These are phyloP conservation scores for Dendrocopos noguchii DNA, from an alignment of 2,113 vertebrate genomes.

Conservation along the genomic window DNA sequence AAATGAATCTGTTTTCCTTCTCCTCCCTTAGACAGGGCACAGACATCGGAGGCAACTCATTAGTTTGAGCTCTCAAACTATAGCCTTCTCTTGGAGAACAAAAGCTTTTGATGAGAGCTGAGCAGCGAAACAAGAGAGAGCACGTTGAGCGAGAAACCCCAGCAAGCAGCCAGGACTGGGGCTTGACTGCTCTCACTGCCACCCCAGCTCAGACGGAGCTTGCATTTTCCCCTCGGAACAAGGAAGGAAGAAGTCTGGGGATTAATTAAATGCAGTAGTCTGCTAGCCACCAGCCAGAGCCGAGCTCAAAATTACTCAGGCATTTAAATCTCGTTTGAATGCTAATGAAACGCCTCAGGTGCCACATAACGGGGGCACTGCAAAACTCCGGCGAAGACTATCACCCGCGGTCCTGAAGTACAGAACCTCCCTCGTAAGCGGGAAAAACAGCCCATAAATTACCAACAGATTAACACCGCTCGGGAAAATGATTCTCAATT, in stretches of 20 bases:
- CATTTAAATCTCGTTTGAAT: conserved; percentile 23
- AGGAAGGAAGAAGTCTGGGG: conserved; percentile 36
- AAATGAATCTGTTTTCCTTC: background rate
- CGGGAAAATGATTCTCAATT: background rate
- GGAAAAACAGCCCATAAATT: conserved; percentile 17
- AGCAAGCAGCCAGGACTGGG: conserved; percentile 1
- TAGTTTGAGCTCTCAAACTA: background rate
- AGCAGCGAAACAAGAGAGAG: conserved; percentile 24
- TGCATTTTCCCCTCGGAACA: conserved; percentile 31
- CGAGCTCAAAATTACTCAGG: conserved; percentile 33
- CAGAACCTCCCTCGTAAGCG: background rate
- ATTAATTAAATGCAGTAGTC: conserved; percentile 44
- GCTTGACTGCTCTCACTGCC: conserved; percentile 11
- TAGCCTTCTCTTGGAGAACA: background rate
- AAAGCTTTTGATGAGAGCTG: conserved; percentile 18
- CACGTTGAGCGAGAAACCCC: conserved; percentile 11
- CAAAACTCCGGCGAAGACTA: background rate
- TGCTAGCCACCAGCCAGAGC: background rate
- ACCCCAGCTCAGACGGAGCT: conserved; percentile 1
- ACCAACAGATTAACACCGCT: background rate
- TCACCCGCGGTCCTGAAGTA: background rate
- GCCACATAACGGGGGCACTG: background rate
- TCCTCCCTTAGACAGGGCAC: background rate
- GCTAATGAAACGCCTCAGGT: conserved; percentile 48
- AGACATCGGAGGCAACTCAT: background rate